Evolutionary conservation across 1,140 invertebrate species (phyloP).

Genomic region (Laupala kohalensis): DNA sequence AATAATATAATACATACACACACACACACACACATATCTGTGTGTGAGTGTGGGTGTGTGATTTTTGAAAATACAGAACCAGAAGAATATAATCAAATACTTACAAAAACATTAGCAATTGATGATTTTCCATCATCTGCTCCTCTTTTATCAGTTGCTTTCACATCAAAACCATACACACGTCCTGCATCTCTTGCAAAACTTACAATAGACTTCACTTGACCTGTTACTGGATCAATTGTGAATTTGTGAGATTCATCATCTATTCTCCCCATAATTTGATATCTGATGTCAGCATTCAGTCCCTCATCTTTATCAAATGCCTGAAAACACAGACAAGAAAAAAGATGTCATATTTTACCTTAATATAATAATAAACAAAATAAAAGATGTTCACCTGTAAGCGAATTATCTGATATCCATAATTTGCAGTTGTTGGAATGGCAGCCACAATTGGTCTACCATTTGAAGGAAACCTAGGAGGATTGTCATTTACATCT

Average conservation of each 20-base stretch:
- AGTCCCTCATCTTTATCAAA: constrained; percentile 56
- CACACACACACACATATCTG: not conserved
- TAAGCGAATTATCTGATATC: constrained; percentile 60
- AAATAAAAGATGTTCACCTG: constrained; percentile 31
- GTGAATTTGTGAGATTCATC: constrained; percentile 57
- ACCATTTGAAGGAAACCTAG: constrained; percentile 48
- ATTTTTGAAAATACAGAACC: too few species aligned
- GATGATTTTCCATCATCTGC: constrained; percentile 63
- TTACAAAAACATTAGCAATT: constrained; percentile 71
- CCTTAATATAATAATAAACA: not conserved
- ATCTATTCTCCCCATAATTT: constrained; percentile 41
- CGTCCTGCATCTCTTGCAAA: constrained; percentile 50
- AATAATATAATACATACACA: not conserved
- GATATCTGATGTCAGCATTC: constrained; percentile 67
- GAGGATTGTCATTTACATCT: constrained; percentile 71
- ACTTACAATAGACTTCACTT: constrained; percentile 53
- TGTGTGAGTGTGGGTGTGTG: too few species aligned
- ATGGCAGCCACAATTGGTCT: constrained; percentile 64
- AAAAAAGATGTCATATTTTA: not conserved
- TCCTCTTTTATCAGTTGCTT: constrained; percentile 64
- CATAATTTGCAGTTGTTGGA: constrained; percentile 60
- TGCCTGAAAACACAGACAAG: constrained; percentile 35
- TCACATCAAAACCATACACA: constrained; percentile 76
- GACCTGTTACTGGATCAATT: constrained; percentile 57
- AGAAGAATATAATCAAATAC: constrained; percentile 23